Evolutionary conservation across 2,888 invertebrate species (phyloP).

Genomic region (Zeuzera pyrina): DNA sequence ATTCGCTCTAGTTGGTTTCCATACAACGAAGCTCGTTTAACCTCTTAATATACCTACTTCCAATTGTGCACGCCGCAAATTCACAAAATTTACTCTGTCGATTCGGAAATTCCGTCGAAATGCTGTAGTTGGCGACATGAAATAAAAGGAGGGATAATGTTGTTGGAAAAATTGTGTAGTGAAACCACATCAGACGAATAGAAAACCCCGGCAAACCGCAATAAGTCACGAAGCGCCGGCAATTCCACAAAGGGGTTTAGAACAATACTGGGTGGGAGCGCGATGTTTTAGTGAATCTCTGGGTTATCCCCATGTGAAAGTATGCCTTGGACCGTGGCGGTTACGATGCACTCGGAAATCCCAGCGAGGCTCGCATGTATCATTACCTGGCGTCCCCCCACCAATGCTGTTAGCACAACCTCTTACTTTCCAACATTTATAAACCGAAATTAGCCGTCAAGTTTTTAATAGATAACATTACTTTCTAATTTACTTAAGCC

Average conservation of each 20-base stretch:
- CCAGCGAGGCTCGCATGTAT: conserved; percentile 19
- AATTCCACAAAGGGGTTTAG: neutral
- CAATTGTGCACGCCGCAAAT: too few relatives aligned
- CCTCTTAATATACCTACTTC: too few relatives aligned
- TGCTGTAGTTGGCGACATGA: neutral
- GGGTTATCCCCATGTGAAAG: conserved; percentile 56
- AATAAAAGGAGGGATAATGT: neutral
- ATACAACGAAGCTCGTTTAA: too few relatives aligned
- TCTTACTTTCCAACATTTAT: too few relatives aligned
- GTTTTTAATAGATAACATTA: too few relatives aligned
- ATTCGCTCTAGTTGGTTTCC: too few relatives aligned
- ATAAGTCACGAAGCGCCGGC: neutral
- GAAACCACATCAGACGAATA: conserved; percentile 1
- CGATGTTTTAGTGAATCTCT: conserved; percentile 8
- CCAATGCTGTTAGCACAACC: too few relatives aligned
- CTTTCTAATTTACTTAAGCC: too few relatives aligned
- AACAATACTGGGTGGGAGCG: conserved; percentile 3
- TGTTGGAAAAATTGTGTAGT: neutral
- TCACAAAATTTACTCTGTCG: too few relatives aligned
- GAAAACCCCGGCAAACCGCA: conserved; percentile 9
- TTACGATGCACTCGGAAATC: conserved; percentile 29
- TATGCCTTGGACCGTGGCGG: conserved; percentile 20
- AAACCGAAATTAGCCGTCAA: too few relatives aligned
- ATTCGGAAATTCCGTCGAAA: neutral
- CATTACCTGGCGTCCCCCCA: neutral